These are phyloP conservation scores for Neria commutata DNA, from an alignment of 2,888 invertebrate genomes.

Conservation along the genomic window DNA sequence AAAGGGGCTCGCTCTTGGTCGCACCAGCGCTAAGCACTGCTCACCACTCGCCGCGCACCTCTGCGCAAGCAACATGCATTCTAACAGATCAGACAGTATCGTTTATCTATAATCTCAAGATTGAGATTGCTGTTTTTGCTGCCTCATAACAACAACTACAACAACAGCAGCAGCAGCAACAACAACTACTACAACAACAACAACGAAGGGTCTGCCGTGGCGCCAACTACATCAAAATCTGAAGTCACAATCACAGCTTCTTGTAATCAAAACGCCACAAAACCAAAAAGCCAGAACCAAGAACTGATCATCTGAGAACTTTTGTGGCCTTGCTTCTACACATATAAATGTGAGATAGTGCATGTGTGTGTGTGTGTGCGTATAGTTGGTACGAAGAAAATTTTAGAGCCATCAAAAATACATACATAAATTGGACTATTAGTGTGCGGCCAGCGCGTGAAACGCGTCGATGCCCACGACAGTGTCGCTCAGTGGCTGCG, in stretches of 20 bases:
- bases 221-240: slow-evolving; percentile 3
- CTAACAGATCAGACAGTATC: slow-evolving; percentile 2
- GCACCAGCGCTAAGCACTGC: too few species aligned
- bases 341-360: too few species aligned
- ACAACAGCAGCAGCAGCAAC: slow-evolving; percentile 3
- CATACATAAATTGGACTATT: slow-evolving; percentile 1
- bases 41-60: slow-evolving; percentile 25
- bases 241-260: not conserved
- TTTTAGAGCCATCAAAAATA: not conserved
- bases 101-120: not conserved
- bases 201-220: not conserved
- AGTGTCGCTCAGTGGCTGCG: too few species aligned
- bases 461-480: too few species aligned
- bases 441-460: not conserved
- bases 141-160: slow-evolving; percentile 1
- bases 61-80: slow-evolving; percentile 40
- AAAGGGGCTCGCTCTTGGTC: not conserved
- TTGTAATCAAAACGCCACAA: too few species aligned
- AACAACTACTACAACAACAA: not conserved
- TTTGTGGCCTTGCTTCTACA: too few species aligned
- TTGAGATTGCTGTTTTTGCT: not conserved
- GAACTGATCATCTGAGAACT: too few species aligned
- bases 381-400: too few species aligned
- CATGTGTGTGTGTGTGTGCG: too few species aligned
- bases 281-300: not conserved